phyloP scores from a whole-genome alignment of 2,888 invertebrate species.

The Clusia tigrina region DNA sequence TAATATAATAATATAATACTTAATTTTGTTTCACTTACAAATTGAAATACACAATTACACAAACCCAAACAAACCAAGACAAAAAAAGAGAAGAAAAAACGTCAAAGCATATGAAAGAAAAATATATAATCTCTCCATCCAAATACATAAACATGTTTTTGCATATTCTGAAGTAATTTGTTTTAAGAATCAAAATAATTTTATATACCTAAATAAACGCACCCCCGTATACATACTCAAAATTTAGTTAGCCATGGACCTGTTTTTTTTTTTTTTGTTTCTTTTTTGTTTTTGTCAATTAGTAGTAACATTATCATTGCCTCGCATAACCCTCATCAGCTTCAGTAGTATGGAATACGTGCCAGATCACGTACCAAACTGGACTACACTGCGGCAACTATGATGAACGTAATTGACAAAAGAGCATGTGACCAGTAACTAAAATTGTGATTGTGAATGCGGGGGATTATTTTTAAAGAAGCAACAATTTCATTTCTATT shows the following conservation, averaged over 20 bases:
- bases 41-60: slow-evolving; percentile 38
- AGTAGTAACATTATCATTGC: too few species aligned
- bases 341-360: too few species aligned
- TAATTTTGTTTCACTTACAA: slow-evolving; percentile 18
- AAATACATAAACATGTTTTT: too few species aligned
- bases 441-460: neutral
- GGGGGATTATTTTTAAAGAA: too few species aligned
- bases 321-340: too few species aligned
- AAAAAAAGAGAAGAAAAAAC: slow-evolving; percentile 8
- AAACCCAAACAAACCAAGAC: slow-evolving; percentile 1
- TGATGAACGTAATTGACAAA: too few species aligned
- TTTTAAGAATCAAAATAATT: too few species aligned
- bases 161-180: too few species aligned
- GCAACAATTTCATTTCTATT: neutral
- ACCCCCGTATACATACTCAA: neutral
- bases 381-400: too few species aligned
- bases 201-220: neutral
- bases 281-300: neutral
- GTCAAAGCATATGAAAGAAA: neutral
- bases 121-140: slow-evolving; percentile 5
- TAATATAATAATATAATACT: slow-evolving; percentile 7
- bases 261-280: neutral
- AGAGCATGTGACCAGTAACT: neutral
- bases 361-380: too few species aligned
- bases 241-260: too few species aligned